Percentiles rank a stretch among this genome's conserved stretches.
phyloP scores from a whole-genome alignment of 2,113 vertebrate species.

The Dicaeum eximium region DNA sequence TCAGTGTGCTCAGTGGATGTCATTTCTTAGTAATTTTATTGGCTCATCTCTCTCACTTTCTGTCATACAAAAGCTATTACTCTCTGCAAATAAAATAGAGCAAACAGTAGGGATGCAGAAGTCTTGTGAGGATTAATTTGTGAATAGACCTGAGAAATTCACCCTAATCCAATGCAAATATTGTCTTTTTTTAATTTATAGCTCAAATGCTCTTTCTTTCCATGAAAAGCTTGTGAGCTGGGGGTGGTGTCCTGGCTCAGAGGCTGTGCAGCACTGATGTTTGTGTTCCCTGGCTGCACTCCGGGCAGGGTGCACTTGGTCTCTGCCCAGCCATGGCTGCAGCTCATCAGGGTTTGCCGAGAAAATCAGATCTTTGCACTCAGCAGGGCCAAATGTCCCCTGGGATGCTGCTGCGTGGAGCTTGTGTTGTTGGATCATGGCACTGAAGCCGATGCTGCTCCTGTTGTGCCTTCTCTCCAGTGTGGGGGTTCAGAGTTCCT shows the following conservation, averaged over 20 bases:
- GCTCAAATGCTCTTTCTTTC: neutral
- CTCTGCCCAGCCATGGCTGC: neutral
- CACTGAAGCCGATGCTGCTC: neutral
- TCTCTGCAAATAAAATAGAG: neutral
- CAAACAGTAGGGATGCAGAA: neutral
- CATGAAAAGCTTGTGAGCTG: neutral
- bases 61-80: neutral
- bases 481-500: neutral
- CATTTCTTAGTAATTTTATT: slow-evolving; percentile 26
- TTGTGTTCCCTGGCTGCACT: neutral
- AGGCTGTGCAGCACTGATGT: fast-evolving
- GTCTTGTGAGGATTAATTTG: neutral
- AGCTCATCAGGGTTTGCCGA: neutral
- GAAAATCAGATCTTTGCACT: neutral
- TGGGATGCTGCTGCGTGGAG: neutral
- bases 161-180: neutral
- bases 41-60: slow-evolving; percentile 4
- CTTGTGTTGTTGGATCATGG: fast-evolving
- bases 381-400: neutral
- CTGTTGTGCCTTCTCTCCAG: neutral
- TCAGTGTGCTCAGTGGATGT: neutral
- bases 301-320: fast-evolving
- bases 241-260: fast-evolving
- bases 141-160: neutral
- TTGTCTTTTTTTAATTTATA: neutral